These are phyloP conservation scores for Ciconia boyciana DNA, from an alignment of 2,113 vertebrate species.

Conservation along the genomic window DNA sequence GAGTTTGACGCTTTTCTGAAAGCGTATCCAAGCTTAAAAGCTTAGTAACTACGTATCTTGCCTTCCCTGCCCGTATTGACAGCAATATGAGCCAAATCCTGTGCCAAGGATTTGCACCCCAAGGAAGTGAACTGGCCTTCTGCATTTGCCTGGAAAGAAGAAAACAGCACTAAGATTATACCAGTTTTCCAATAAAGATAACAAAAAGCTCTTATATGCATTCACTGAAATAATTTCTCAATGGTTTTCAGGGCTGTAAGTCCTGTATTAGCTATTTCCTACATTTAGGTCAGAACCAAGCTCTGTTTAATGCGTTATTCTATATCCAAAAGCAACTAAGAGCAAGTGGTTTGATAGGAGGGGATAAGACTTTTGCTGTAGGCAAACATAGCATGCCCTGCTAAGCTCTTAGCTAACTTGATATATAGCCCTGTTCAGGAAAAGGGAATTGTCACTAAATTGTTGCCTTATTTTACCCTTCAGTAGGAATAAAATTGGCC, in stretches of 20 bases:
- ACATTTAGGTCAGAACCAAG: background rate
- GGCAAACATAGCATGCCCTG: background rate
- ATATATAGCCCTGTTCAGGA: constrained; percentile 4
- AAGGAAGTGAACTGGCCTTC: background rate
- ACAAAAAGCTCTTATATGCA: background rate
- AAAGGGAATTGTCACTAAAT: constrained; percentile 30
- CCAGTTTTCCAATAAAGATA: background rate
- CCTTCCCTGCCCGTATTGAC: background rate
- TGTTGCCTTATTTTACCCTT: constrained; percentile 43
- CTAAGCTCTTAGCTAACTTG: background rate
- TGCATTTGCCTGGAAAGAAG: background rate
- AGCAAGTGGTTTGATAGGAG: background rate
- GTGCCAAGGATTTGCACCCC: background rate
- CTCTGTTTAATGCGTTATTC: background rate
- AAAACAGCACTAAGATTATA: background rate
- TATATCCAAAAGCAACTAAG: background rate
- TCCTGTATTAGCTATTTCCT: background rate
- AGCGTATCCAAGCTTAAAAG: background rate
- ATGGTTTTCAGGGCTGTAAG: background rate
- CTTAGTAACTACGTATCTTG: background rate
- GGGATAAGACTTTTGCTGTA: background rate
- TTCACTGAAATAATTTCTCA: background rate
- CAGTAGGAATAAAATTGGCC: constrained; percentile 30
- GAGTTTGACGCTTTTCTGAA: constrained; percentile 6
- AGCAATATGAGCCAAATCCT: background rate